phyloP scores from a whole-genome alignment of 1,140 invertebrate species.

The Penaeus indicus region DNA sequence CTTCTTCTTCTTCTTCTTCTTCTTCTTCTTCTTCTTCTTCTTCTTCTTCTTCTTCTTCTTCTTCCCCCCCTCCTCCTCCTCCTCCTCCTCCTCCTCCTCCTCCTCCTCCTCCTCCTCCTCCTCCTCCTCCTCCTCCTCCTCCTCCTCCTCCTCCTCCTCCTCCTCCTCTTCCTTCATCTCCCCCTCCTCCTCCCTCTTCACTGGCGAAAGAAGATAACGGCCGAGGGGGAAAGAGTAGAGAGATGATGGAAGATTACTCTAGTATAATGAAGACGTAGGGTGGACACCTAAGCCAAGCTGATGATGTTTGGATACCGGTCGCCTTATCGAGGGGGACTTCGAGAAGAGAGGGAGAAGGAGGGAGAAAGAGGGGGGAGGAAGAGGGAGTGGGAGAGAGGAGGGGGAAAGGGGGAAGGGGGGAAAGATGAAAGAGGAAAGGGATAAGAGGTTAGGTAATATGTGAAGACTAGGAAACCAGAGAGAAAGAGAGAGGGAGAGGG shows the following conservation, averaged over 20 bases:
- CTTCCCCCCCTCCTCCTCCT: not conserved
- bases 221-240: too few species aligned
- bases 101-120: not conserved
- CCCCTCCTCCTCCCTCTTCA: not conserved
- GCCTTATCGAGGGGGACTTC: too few species aligned
- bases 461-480: too few species aligned
- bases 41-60: conserved; percentile 15
- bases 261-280: too few species aligned
- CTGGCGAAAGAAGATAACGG: not conserved
- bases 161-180: not conserved
- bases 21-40: not conserved
- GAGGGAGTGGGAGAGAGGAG: not conserved
- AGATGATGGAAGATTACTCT: too few species aligned
- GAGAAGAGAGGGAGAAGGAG: too few species aligned
- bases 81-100: not conserved
- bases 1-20: not conserved
- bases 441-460: too few species aligned
- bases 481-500: not conserved
- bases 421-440: not conserved
- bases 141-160: not conserved
- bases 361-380: too few species aligned
- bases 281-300: too few species aligned
- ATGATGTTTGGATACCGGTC: too few species aligned
- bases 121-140: not conserved
- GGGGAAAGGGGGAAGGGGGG: not conserved